These are phyloP conservation scores for Elmis aenea DNA, from an alignment of 2,888 invertebrate genomes.

Conservation along the genomic window DNA sequence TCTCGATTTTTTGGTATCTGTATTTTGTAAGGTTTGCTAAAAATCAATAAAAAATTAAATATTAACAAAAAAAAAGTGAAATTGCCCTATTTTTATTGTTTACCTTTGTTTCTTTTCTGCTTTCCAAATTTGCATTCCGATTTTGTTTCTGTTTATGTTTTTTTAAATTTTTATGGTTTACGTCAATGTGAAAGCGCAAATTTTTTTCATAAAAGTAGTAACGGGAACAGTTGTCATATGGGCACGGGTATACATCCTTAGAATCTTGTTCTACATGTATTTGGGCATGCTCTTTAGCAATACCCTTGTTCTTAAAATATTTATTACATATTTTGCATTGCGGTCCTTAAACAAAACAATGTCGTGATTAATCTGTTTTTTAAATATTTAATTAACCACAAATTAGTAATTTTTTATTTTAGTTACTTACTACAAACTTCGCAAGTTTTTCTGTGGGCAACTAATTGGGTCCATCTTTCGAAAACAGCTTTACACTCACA, in stretches of 20 bases:
- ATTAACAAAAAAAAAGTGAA: too few relatives aligned
- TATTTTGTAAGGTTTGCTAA: constrained; percentile 21
- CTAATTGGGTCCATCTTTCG: constrained; percentile 31
- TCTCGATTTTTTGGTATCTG: constrained; percentile 19
- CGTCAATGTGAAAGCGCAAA: constrained; percentile 29
- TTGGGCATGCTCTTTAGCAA: constrained; percentile 27
- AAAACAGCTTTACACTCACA: constrained; percentile 35
- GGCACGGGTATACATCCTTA: constrained; percentile 26
- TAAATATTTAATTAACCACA: constrained; percentile 2
- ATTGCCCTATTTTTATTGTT: too few relatives aligned
- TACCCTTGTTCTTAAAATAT: constrained; percentile 23
- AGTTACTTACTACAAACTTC: constrained; percentile 19
- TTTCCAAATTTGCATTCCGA: too few relatives aligned
- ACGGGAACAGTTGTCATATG: constrained; percentile 29
- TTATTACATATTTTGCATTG: constrained; percentile 31
- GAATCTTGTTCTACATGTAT: constrained; percentile 24
- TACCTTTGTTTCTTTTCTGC: too few relatives aligned
- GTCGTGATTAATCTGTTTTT: not conserved
- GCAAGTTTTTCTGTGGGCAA: constrained; percentile 29
- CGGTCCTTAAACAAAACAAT: constrained; percentile 29
- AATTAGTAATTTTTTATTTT: too few relatives aligned
- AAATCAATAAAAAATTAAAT: too few relatives aligned
- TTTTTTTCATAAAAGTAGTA: constrained; percentile 33
- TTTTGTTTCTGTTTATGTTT: too few relatives aligned
- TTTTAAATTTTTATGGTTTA: constrained; percentile 27